Conservation (phyloP, 2,888 invertebrate genomes). For the Agrochola lota region DNA sequence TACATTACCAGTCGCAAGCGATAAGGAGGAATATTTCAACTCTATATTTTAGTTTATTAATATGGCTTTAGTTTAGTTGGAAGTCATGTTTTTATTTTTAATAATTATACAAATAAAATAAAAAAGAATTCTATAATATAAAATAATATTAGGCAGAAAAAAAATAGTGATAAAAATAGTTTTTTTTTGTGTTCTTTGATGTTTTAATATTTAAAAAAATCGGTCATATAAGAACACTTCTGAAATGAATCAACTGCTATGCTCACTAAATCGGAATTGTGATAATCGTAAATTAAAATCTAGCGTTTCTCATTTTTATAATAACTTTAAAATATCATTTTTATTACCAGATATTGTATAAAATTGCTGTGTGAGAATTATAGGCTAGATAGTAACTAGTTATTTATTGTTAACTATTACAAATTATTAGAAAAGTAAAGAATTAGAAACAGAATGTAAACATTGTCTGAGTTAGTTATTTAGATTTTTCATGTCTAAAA, state of each 20-base stretch:
- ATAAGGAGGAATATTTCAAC: no score
- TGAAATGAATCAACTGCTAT: constrained; percentile 9
- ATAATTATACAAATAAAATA: neutral
- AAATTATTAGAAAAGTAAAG: constrained; percentile 21
- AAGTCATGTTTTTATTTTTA: no score
- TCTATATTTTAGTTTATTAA: neutral
- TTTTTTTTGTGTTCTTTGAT: neutral
- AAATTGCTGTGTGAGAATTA: constrained; percentile 44
- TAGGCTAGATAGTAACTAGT: constrained; percentile 42
- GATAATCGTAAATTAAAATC: neutral
- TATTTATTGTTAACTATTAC: constrained; percentile 58
- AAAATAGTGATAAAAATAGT: no score
- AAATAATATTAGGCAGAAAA: neutral
- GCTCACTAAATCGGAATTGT: constrained; percentile 35
- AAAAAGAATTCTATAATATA: neutral
- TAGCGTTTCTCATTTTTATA: constrained; percentile 38
- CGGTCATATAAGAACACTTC: neutral
- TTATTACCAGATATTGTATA: constrained; percentile 38
- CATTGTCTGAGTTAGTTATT: constrained; percentile 12
- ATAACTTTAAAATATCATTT: constrained; percentile 47
- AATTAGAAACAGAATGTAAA: constrained; percentile 21
- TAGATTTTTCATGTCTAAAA: constrained; percentile 16
- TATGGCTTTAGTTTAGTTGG: neutral
- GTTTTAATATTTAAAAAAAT: neutral
- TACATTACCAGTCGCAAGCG: neutral